Base-by-base conservation (phyloP, 2,797 vertebrate species). In the Pangasius mekongensis region DNA sequence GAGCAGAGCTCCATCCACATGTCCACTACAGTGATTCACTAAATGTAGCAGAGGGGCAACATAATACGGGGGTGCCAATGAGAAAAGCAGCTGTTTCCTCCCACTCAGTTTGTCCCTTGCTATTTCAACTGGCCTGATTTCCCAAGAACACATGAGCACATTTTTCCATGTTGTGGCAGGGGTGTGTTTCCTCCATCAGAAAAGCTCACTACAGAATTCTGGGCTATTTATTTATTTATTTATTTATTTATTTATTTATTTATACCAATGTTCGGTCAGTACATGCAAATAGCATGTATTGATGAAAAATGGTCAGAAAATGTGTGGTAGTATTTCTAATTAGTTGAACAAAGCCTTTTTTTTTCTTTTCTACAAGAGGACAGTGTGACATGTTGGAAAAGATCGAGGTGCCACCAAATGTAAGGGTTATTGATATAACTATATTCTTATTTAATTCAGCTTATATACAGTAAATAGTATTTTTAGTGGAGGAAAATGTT, bases 41-140 rank as follows among this genome's bases (percentile, higher is more conserved):
- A n/a, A n/a, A 69, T 77, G 71, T n/a, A 81, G 33, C 11, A 56
- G 10, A 49, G 49, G 58, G 76, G 80, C 58, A 64, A 27, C 24
- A n/a, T 62, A 43, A 64, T 83, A 78, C 27, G 80, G 22, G 36
- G 73, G 80, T 86, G 52, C 33, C 90, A 95, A 94, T 88, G 93
- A 91, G 89, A 90, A 94, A 93, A 94, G 84, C 95, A 95, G 94
- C 94, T 95, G 95, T 71, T 88, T 91, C 93, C 93, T 91, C 93
- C 93, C 93, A 93, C 92, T 86, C 92, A 88, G 85, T 90, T 83
- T 89, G 74, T 27, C 69, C 90, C 87, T 92, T 87, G 86, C 73
- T 3, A 92, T 94, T 95, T 94, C 90, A 89, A 93, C 93, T 95
- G 93, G 91, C 92, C 91, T 92, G 89, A 93, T 92, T 87, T 94